These are phyloP conservation scores for Lissocephala sabroskyi DNA, from an alignment of 2,888 invertebrate species.

Conservation along the genomic window DNA sequence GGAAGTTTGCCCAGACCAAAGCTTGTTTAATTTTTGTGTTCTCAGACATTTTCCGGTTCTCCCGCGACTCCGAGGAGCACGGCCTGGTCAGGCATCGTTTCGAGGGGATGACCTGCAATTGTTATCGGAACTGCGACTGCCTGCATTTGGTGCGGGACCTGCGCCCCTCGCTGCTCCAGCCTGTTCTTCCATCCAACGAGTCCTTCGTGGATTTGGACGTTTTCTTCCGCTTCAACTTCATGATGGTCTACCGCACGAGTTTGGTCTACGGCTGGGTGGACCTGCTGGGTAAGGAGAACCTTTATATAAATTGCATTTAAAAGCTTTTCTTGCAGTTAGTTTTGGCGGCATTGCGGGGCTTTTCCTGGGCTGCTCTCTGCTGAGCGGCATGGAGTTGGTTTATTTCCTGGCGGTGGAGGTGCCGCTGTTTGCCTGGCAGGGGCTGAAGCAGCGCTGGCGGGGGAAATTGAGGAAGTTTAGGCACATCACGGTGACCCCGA, in stretches of 20 bases:
- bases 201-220: slow-evolving; percentile 67
- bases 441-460: slow-evolving; percentile 7
- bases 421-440: slow-evolving; percentile 27
- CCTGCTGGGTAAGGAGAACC: slow-evolving; percentile 70
- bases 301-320: too few species aligned
- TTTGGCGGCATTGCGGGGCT: slow-evolving; percentile 73
- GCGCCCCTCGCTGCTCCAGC: slow-evolving; percentile 39
- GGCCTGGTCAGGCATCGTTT: too few species aligned
- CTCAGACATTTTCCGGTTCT: slow-evolving; percentile 43
- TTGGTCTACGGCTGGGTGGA: slow-evolving; percentile 71
- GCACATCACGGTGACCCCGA: too few species aligned
- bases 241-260: slow-evolving; percentile 70
- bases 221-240: slow-evolving; percentile 66
- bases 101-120: slow-evolving; percentile 58
- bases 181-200: slow-evolving; percentile 35
- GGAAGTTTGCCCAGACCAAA: slow-evolving; percentile 7
- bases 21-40: not conserved
- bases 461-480: too few species aligned
- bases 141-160: slow-evolving; percentile 51
- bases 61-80: slow-evolving; percentile 43
- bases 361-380: slow-evolving; percentile 72
- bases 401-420: slow-evolving; percentile 59
- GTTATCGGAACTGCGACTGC: slow-evolving; percentile 59
- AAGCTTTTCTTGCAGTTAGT: slow-evolving; percentile 49
- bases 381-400: slow-evolving; percentile 70